phyloP scores from a whole-genome alignment of 2,888 invertebrate species.

The Chymomyza amoena region DNA sequence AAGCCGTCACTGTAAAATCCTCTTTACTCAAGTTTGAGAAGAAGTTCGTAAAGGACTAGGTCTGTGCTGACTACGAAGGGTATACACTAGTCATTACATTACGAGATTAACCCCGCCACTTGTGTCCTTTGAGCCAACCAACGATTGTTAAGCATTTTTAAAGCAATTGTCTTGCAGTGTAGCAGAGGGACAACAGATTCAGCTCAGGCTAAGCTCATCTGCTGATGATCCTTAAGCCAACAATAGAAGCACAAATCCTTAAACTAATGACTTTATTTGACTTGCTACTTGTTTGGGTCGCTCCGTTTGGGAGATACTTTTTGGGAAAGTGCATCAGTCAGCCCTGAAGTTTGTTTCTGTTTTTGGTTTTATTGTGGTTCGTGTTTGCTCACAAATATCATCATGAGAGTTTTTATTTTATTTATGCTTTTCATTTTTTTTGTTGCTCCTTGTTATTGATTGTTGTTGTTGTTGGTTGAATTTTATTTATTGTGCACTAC shows the following conservation, averaged over 20 bases:
- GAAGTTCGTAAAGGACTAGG: too few species aligned
- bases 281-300: neutral
- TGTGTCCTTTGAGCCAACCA: too few species aligned
- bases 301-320: neutral
- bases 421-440: neutral
- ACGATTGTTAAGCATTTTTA: too few species aligned
- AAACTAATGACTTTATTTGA: neutral
- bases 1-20: too few species aligned
- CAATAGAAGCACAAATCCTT: neutral
- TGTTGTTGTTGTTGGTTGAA: slow-evolving; percentile 42
- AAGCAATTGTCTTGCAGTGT: too few species aligned
- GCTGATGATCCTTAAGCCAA: too few species aligned
- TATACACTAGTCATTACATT: too few species aligned
- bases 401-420: slow-evolving; percentile 12
- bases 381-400: neutral
- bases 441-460: neutral
- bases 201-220: too few species aligned
- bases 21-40: too few species aligned
- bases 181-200: too few species aligned
- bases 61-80: too few species aligned
- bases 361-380: slow-evolving; percentile 7
- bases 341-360: neutral
- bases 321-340: neutral
- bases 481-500: slow-evolving; percentile 68
- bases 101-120: too few species aligned